Base-by-base conservation (phyloP, 2,888 invertebrate genomes). In the Incurvaria masculella region DNA sequence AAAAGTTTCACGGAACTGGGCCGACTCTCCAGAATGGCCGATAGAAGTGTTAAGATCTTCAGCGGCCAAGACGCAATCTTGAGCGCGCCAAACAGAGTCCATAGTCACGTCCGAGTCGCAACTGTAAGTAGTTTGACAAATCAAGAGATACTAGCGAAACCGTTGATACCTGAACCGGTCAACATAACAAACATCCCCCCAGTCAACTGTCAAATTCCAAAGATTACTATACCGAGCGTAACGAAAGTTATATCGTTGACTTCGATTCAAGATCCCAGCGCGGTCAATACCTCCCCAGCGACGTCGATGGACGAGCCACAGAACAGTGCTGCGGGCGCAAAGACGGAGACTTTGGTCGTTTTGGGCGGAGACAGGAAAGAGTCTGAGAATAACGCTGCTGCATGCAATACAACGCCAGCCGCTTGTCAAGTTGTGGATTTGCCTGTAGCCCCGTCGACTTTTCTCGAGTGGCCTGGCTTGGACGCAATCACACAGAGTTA, bases 401-500 rank as follows among this genome's bases (percentile, higher is more conserved):
- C n/a, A n/a, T n/a, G n/a, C n/a, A n/a, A n/a, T n/a, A n/a, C n/a
- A n/a, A n/a, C 33, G 3, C 33, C 33, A 4, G 33, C 14, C 33
- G 14, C 33, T 33, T 11, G 33, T 4, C 33, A 8, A 4, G 33
- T 14, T 14, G 57, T 58, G 43, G 68, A 73, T 42, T 55, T 62
- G 14, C 66, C 70, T 46, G 72, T 72, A 56, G 65, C 60, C 5
- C 62, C 62, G n/a, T n/a, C n/a, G 1, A 60, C 61, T 43, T 27
- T 47, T 2, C 50, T 57, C 14, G 57, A 60, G 26, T 83, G 83
- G 83, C 72, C 79, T 0, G 81, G 80, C 1, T 57, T 81, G 4
- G 70, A 80, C 42, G 68, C 68, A 8, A 57, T 83, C n/a, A 64
- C 76, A 49, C 74, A 68, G 54, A 73, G 72, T 39, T 84, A 81